These are phyloP conservation scores for Drosophila sechellia DNA, from an alignment of 1,140 invertebrate species.

Conservation along the genomic window DNA sequence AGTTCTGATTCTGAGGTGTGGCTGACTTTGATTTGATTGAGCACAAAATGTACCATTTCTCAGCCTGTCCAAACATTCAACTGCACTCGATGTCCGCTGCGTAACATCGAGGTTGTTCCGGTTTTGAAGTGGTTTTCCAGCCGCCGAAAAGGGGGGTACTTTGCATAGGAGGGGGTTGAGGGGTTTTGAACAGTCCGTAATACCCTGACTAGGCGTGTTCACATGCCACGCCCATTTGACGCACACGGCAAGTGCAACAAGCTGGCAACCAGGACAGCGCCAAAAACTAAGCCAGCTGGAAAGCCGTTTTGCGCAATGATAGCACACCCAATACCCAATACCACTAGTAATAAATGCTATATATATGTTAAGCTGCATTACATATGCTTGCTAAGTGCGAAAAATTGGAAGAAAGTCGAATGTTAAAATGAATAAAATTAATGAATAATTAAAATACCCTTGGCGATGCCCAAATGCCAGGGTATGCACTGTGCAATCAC, in stretches of 20 bases:
- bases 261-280: slow-evolving; percentile 25
- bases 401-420: too few relatives aligned
- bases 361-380: too few relatives aligned
- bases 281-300: slow-evolving; percentile 1
- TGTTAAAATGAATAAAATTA: too few relatives aligned
- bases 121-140: slow-evolving; percentile 16
- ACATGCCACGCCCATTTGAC: slow-evolving; percentile 4
- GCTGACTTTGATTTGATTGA: slow-evolving; percentile 50
- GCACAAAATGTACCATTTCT: slow-evolving; percentile 34
- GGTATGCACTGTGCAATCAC: slow-evolving; percentile 57
- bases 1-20: slow-evolving; percentile 8
- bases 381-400: too few relatives aligned
- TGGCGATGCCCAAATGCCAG: too few relatives aligned
- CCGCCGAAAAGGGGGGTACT: neutral
- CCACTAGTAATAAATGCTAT: neutral
- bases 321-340: neutral
- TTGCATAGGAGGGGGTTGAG: too few relatives aligned
- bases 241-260: slow-evolving; percentile 57
- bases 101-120: slow-evolving; percentile 13
- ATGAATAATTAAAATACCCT: too few relatives aligned
- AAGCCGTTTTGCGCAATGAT: neutral
- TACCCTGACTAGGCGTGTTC: slow-evolving; percentile 44
- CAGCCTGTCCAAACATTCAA: slow-evolving; percentile 36
- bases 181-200: neutral
- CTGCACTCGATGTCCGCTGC: slow-evolving; percentile 28